Percentiles rank a stretch among this genome's conserved stretches.
phyloP scores from a whole-genome alignment of 2,797 vertebrate genomes.

The Eidolon dupreanum region DNA sequence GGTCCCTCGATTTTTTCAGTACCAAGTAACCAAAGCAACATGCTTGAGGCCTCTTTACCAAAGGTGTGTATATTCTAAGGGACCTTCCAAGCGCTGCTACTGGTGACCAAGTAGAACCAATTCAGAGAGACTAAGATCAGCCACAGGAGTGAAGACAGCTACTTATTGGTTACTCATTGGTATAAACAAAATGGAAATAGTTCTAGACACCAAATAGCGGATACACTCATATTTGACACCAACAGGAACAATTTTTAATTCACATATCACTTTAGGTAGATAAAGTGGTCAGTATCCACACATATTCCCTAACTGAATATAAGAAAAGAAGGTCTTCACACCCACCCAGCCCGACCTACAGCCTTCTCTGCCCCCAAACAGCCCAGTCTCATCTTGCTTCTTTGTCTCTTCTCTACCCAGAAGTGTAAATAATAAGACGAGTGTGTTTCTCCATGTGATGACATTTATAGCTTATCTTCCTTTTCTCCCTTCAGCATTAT shows the following conservation, averaged over 20 bases:
- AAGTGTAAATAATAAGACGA: neutral
- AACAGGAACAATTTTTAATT: conserved; percentile 5
- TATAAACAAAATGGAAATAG: conserved; percentile 25
- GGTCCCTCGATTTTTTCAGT: conserved; percentile 93
- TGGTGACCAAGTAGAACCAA: neutral
- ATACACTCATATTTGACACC: neutral
- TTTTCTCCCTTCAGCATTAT: neutral
- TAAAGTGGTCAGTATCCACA: neutral
- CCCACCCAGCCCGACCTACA: neutral
- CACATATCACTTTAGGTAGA: neutral
- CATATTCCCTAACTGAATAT: neutral
- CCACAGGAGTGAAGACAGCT: neutral
- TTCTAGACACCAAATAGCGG: neutral
- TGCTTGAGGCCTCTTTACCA: conserved; percentile 89
- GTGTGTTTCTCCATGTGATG: neutral
- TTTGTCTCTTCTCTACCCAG: neutral
- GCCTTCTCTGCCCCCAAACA: neutral
- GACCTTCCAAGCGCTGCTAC: neutral
- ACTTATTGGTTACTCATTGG: neutral
- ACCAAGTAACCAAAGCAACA: conserved; percentile 92
- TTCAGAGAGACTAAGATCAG: neutral
- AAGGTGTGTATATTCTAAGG: conserved; percentile 86
- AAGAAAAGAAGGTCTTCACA: neutral
- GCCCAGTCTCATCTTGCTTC: neutral
- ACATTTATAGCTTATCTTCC: neutral